phyloP scores from a whole-genome alignment of 2,113 vertebrate species.

The Genyomyrus donnyi region DNA sequence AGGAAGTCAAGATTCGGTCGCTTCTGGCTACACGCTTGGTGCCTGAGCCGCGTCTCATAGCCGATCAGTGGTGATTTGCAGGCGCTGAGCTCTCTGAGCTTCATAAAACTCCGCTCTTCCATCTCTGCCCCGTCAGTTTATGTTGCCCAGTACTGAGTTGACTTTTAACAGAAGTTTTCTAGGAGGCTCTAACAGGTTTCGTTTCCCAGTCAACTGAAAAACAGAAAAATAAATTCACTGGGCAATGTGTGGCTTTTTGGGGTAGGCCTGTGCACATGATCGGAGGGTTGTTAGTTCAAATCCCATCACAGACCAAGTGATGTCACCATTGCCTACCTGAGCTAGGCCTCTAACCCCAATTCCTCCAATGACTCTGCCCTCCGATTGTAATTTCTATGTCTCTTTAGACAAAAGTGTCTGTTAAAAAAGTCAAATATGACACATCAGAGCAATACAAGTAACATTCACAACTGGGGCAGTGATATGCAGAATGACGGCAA shows the following conservation, averaged over 20 bases:
- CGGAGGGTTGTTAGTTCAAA: neutral
- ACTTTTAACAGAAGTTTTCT: neutral
- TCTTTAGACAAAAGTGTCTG: neutral
- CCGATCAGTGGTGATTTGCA: neutral
- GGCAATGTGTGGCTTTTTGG: neutral
- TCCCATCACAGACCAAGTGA: neutral
- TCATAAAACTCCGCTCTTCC: neutral
- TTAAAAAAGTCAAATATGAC: neutral
- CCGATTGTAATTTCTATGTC: neutral
- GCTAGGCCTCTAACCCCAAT: neutral
- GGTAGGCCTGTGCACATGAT: neutral
- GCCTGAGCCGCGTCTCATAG: neutral
- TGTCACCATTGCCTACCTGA: neutral
- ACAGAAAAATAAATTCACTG: neutral
- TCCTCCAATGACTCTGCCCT: neutral
- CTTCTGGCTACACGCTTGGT: neutral
- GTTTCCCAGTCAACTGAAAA: neutral
- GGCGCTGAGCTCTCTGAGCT: neutral
- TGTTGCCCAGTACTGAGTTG: neutral
- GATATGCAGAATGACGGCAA: neutral
- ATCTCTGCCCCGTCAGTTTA: neutral
- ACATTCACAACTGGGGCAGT: neutral
- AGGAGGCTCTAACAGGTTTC: neutral
- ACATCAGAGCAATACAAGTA: neutral
- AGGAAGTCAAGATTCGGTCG: neutral